phyloP scores from a whole-genome alignment of 2,888 invertebrate species.

The Aphodius sticticus region DNA sequence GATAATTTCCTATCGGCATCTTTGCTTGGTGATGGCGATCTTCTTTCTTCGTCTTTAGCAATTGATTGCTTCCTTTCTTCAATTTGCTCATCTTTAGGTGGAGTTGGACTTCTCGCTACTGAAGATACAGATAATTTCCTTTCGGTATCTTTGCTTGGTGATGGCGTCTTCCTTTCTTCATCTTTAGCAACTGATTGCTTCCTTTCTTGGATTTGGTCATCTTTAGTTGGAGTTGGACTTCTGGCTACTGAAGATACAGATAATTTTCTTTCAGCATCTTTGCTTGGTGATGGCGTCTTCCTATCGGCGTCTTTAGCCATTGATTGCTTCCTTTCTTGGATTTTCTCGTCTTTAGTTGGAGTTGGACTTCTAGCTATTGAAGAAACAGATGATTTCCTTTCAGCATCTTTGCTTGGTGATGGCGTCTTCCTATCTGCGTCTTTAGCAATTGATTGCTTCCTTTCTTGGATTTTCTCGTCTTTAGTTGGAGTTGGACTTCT shows the following conservation, averaged over 20 bases:
- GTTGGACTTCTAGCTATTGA: not conserved
- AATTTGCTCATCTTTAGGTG: not conserved
- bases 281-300: not conserved
- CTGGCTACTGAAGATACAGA: no score
- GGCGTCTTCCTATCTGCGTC: not conserved
- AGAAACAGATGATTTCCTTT: slow-evolving; percentile 55
- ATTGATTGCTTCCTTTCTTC: slow-evolving; percentile 23
- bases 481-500: not conserved
- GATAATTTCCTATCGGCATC: not conserved
- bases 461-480: not conserved
- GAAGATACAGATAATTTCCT: slow-evolving; percentile 53
- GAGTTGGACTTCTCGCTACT: not conserved
- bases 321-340: not conserved
- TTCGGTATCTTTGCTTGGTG: slow-evolving; percentile 53
- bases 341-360: not conserved
- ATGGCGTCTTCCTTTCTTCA: not conserved
- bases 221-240: slow-evolving; percentile 23
- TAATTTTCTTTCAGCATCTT: no score
- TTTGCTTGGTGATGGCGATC: not conserved
- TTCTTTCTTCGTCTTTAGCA: slow-evolving; percentile 4
- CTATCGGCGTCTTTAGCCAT: not conserved
- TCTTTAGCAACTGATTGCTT: slow-evolving; percentile 5
- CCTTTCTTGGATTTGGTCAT: slow-evolving; percentile 7
- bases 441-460: not conserved
- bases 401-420: slow-evolving; percentile 51